These are phyloP conservation scores for Pholis gunnellus DNA, from an alignment of 2,113 vertebrate species.

Conservation along the genomic window DNA sequence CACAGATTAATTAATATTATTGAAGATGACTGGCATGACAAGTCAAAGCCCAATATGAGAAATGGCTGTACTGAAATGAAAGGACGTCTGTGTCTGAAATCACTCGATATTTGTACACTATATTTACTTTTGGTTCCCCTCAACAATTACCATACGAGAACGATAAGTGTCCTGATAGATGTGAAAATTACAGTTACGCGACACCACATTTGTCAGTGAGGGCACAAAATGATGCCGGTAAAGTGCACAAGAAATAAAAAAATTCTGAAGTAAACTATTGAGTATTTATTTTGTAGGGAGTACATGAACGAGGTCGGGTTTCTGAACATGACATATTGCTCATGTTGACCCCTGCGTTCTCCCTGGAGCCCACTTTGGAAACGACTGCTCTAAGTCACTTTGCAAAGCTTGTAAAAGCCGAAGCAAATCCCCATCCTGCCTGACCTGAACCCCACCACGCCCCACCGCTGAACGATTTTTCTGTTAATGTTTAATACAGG, in stretches of 20 bases:
- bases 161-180: background rate
- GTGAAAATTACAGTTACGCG: background rate
- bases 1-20: background rate
- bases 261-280: background rate
- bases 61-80: background rate
- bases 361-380: conserved; percentile 31
- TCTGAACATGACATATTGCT: conserved; percentile 2
- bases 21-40: background rate
- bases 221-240: background rate
- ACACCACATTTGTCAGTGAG: background rate
- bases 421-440: conserved; percentile 28
- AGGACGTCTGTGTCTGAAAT: background rate
- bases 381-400: conserved; percentile 11
- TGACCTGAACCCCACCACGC: conserved; percentile 8
- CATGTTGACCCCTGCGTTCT: background rate
- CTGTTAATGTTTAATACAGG: conserved; percentile 71
- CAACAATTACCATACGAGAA: background rate
- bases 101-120: background rate
- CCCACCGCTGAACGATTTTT: conserved; percentile 44
- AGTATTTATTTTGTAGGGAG: background rate
- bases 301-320: background rate
- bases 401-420: conserved; percentile 34
- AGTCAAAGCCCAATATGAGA: background rate
- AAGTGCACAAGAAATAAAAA: background rate
- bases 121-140: background rate